A percentile compares a stretch with the other conserved stretches of the same genome.
These are phyloP conservation scores for Musca vetustissima DNA, from an alignment of 1,140 invertebrate species.

Conservation along the genomic window DNA sequence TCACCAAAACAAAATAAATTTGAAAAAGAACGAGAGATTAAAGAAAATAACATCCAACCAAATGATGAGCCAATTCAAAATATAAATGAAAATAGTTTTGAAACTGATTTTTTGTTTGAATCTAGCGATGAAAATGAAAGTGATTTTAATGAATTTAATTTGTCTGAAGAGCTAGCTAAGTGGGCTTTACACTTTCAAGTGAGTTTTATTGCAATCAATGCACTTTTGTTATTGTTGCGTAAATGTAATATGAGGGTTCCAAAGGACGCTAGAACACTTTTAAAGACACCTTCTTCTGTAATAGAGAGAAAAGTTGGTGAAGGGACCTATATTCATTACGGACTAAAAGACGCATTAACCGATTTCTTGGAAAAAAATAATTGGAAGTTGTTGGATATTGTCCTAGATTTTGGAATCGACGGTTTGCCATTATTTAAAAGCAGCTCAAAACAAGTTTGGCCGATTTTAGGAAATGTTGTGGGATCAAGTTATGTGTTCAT, in stretches of 20 bases:
- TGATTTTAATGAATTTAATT: conserved; percentile 21
- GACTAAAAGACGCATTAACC: conserved; percentile 26
- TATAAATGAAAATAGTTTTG: not conserved
- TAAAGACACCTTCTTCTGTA: conserved; percentile 14
- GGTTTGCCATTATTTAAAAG: conserved; percentile 32
- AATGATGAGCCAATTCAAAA: too few relatives aligned
- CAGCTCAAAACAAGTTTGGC: conserved; percentile 31
- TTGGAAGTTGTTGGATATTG: conserved; percentile 27
- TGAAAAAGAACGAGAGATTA: too few relatives aligned
- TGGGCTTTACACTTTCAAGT: conserved; percentile 20
- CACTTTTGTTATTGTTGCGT: conserved; percentile 17
- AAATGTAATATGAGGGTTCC: conserved; percentile 25
- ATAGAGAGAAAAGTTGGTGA: conserved; percentile 25
- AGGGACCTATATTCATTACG: conserved; percentile 26
- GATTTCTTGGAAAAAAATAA: conserved; percentile 30
- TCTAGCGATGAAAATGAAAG: conserved; percentile 16
- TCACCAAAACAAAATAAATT: too few relatives aligned
- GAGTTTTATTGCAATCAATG: conserved; percentile 18
- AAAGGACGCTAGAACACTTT: conserved; percentile 22
- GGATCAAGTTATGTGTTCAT: conserved; percentile 27
- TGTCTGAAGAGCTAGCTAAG: conserved; percentile 19
- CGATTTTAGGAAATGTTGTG: conserved; percentile 30
- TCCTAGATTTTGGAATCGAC: conserved; percentile 30
- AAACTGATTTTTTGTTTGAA: too few relatives aligned
- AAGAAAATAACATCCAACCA: too few relatives aligned